phyloP scores from a whole-genome alignment of 2,888 invertebrate species.

The Epirrita christyi region DNA sequence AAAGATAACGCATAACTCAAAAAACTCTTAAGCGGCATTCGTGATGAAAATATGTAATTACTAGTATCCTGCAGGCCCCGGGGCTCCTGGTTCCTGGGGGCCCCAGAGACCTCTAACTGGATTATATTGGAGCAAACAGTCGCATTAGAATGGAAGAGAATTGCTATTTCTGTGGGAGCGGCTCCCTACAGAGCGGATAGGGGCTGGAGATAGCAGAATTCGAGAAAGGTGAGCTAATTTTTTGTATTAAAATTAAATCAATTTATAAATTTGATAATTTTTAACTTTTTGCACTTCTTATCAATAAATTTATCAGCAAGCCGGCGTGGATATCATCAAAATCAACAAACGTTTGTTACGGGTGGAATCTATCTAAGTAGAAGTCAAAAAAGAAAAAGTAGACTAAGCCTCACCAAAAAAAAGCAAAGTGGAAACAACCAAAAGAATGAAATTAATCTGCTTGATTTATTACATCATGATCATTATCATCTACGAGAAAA shows the following conservation, averaged over 20 bases:
- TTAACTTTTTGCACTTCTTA: no score
- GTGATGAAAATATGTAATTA: conserved; percentile 55
- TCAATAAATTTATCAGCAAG: no score
- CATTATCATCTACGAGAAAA: no score
- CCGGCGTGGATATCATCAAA: background rate
- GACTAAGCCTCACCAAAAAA: no score
- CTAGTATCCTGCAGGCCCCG: conserved; percentile 24
- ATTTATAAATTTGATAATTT: no score
- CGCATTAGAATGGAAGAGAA: conserved; percentile 77
- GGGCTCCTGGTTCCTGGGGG: background rate
- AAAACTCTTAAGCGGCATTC: conserved; percentile 31
- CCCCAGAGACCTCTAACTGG: conserved; percentile 53
- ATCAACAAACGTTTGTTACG: no score
- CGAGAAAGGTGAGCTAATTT: conserved; percentile 6
- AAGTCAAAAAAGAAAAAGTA: no score
- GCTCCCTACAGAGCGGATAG: conserved; percentile 5
- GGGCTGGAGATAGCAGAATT: conserved; percentile 5
- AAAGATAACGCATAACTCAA: conserved; percentile 12
- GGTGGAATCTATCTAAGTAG: no score
- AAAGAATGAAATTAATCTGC: no score
- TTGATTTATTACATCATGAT: no score
- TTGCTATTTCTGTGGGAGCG: conserved; percentile 67
- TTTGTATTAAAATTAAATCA: background rate
- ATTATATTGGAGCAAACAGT: conserved; percentile 77
- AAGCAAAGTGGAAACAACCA: no score